Conservation (phyloP, 2,888 invertebrate genomes). For the Caenorhabditis uteleia region DNA sequence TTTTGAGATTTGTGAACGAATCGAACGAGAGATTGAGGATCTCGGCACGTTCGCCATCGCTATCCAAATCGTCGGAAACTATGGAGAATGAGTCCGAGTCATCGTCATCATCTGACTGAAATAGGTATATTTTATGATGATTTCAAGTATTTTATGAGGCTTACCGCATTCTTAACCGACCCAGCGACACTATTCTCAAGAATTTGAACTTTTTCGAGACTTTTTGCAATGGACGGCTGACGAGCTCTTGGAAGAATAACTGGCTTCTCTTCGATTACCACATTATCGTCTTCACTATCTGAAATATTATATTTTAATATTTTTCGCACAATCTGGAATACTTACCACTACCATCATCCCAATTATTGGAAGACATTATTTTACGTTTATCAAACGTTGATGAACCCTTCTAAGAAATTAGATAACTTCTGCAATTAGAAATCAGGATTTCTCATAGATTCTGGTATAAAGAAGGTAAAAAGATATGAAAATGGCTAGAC, state of each 20-base stretch:
- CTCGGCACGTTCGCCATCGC: constrained; percentile 36
- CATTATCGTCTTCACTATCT: constrained; percentile 54
- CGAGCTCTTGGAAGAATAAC: constrained; percentile 51
- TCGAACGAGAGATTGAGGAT: constrained; percentile 49
- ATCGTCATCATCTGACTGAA: constrained; percentile 16
- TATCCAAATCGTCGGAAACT: constrained; percentile 43
- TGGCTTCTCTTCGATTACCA: constrained; percentile 53
- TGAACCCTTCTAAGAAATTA: constrained; percentile 37
- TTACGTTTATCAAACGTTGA: constrained; percentile 9
- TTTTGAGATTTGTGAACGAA: constrained; percentile 39
- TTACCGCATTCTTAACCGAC: constrained; percentile 42
- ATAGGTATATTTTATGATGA: neutral
- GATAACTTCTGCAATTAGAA: constrained; percentile 23
- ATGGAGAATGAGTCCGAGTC: constrained; percentile 46
- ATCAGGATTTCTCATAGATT: too few species aligned
- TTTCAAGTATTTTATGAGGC: neutral
- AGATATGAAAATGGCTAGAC: too few species aligned
- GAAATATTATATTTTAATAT: constrained; percentile 4
- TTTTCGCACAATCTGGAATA: too few species aligned
- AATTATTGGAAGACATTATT: constrained; percentile 27
- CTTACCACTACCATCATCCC: constrained; percentile 43
- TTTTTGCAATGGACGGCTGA: constrained; percentile 54
- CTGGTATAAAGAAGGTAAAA: neutral
- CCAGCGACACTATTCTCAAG: constrained; percentile 52
- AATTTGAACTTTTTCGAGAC: constrained; percentile 53